phyloP scores from a whole-genome alignment of 2,888 invertebrate species.

The Loripinus fragilis region DNA sequence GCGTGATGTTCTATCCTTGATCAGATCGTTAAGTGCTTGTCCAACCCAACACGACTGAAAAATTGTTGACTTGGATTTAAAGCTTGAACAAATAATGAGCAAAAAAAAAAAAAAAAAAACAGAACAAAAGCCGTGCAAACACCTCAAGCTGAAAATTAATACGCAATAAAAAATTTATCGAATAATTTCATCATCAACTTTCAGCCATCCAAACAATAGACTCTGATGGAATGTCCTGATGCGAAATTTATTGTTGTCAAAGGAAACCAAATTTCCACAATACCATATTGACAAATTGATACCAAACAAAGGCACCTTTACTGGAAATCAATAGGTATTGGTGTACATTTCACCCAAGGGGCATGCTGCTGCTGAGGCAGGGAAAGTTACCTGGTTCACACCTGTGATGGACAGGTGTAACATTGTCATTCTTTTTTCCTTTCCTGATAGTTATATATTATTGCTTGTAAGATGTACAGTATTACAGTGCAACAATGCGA shows the following conservation, averaged over 20 bases:
- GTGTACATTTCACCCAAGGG: neutral
- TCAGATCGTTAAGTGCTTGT: too few relatives aligned
- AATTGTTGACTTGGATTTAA: too few relatives aligned
- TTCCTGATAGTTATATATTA: neutral
- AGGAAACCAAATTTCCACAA: neutral
- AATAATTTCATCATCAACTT: conserved; percentile 8
- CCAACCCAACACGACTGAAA: too few relatives aligned
- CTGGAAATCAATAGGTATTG: conserved; percentile 4
- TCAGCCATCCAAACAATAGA: neutral
- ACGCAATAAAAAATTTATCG: neutral
- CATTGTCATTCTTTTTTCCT: neutral
- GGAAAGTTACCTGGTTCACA: neutral
- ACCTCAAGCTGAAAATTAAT: too few relatives aligned
- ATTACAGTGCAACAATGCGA: too few relatives aligned
- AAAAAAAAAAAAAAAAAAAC: too few relatives aligned
- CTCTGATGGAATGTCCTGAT: neutral
- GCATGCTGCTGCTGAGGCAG: conserved; percentile 11
- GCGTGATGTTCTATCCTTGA: too few relatives aligned
- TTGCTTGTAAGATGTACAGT: neutral
- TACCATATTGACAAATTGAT: conserved; percentile 7
- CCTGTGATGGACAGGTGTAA: neutral
- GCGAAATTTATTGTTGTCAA: neutral
- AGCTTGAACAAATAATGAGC: too few relatives aligned
- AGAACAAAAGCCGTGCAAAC: too few relatives aligned
- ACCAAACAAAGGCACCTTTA: conserved; percentile 1